Evolutionary conservation across 2,113 vertebrate species (phyloP).

Genomic region (Brienomyrus brachyistius): DNA sequence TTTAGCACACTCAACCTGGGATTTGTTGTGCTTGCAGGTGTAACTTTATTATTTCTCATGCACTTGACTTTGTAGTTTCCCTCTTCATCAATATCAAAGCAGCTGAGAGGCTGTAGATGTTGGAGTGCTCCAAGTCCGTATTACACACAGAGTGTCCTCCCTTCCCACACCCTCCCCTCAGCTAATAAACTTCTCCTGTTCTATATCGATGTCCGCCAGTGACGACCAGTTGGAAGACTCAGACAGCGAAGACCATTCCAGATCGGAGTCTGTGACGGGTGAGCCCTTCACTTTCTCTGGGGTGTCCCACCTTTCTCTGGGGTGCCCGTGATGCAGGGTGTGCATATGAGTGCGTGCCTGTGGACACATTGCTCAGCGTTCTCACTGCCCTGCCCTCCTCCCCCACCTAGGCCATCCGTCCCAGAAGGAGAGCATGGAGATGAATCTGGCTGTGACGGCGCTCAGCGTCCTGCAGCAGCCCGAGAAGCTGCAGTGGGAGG

Average conservation of each 20-base stretch:
- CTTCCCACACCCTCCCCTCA: not conserved
- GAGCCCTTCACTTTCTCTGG: slow-evolving; percentile 20
- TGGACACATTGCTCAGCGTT: too few relatives aligned
- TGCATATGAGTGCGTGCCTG: not conserved
- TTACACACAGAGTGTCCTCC: not conserved
- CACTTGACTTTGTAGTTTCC: not conserved
- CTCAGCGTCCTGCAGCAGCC: slow-evolving; percentile 95
- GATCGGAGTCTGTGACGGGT: slow-evolving; percentile 95
- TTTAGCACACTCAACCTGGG: too few relatives aligned
- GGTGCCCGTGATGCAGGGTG: not conserved
- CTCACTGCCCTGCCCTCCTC: not conserved
- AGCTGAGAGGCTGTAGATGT: not conserved
- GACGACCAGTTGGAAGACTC: slow-evolving; percentile 97
- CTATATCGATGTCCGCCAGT: slow-evolving; percentile 46
- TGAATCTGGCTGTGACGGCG: slow-evolving; percentile 87
- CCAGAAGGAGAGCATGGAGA: slow-evolving; percentile 90
- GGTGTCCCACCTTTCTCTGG: not conserved
- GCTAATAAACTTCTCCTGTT: not conserved
- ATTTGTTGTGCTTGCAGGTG: too few relatives aligned
- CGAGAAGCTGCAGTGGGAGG: slow-evolving; percentile 97
- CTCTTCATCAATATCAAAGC: not conserved
- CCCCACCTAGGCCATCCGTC: slow-evolving; percentile 75
- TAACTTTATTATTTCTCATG: not conserved
- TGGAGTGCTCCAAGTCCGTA: not conserved
- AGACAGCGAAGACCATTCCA: slow-evolving; percentile 96